These are phyloP conservation scores for Amphipoea lucens DNA, from an alignment of 2,888 invertebrate genomes.

Conservation along the genomic window DNA sequence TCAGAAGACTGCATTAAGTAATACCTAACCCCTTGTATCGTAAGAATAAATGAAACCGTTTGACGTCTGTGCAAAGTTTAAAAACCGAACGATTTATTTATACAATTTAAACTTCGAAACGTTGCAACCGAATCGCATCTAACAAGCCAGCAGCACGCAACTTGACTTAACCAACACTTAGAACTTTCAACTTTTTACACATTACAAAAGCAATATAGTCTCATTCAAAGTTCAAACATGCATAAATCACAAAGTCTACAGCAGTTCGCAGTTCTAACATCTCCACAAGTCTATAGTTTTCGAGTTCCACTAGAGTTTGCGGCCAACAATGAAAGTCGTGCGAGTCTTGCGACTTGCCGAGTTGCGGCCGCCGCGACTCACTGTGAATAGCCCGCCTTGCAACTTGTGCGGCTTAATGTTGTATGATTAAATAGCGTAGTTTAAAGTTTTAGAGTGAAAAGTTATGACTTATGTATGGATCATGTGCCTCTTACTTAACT, in stretches of 20 bases:
- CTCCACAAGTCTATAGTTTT: slow-evolving; percentile 55
- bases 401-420: slow-evolving; percentile 47
- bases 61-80: background rate
- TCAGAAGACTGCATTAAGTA: background rate
- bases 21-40: background rate
- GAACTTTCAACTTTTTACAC: slow-evolving; percentile 64
- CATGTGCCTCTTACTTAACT: background rate
- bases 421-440: slow-evolving; percentile 62
- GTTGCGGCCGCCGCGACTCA: slow-evolving; percentile 43
- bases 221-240: slow-evolving; percentile 66
- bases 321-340: slow-evolving; percentile 64
- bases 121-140: slow-evolving; percentile 16
- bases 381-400: slow-evolving; percentile 51
- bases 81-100: slow-evolving; percentile 2
- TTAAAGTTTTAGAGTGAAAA: slow-evolving; percentile 48
- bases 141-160: slow-evolving; percentile 28
- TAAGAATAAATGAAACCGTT: background rate
- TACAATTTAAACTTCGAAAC: slow-evolving; percentile 20
- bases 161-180: slow-evolving; percentile 39
- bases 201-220: slow-evolving; percentile 65
- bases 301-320: slow-evolving; percentile 61
- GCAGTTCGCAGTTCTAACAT: slow-evolving; percentile 49
- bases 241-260: slow-evolving; percentile 65
- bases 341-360: slow-evolving; percentile 58
- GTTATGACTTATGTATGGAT: slow-evolving; percentile 41